A percentile compares a stretch with the other conserved stretches of the same genome.
Conservation (phyloP, 2,888 invertebrate genomes). For the Iphiclides podalirius region DNA sequence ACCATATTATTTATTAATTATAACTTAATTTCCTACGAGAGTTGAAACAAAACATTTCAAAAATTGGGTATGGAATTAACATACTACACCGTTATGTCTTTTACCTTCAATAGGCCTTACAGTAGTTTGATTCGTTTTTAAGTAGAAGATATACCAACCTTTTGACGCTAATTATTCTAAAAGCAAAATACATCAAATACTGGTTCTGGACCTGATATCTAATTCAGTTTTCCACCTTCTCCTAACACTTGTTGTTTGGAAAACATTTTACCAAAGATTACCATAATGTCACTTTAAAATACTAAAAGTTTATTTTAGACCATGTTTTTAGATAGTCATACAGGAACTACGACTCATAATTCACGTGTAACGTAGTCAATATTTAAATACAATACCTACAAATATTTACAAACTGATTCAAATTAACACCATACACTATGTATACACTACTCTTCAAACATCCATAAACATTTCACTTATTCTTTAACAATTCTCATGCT, state of each 20-base stretch:
- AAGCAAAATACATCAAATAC: no score
- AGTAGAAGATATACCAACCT: no score
- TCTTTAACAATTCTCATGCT: slow-evolving; percentile 54
- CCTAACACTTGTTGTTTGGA: no score
- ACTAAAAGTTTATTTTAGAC: background rate
- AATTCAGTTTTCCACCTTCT: no score
- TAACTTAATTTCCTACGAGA: slow-evolving; percentile 28
- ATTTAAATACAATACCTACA: background rate
- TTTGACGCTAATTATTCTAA: no score
- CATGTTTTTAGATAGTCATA: background rate
- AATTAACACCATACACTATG: slow-evolving; percentile 17
- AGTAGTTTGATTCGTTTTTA: no score
- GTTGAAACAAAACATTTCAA: background rate
- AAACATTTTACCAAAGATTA: no score
- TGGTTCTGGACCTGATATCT: no score
- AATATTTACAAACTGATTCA: slow-evolving; percentile 24
- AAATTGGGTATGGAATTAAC: no score
- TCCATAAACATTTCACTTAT: slow-evolving; percentile 49
- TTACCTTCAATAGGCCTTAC: no score
- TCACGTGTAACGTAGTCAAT: slow-evolving; percentile 6
- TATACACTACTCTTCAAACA: slow-evolving; percentile 30
- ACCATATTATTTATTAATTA: background rate
- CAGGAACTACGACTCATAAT: background rate
- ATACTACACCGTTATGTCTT: no score
- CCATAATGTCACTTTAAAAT: no score